phyloP scores from a whole-genome alignment of 2,797 vertebrate species.

The Vultur gryphus region DNA sequence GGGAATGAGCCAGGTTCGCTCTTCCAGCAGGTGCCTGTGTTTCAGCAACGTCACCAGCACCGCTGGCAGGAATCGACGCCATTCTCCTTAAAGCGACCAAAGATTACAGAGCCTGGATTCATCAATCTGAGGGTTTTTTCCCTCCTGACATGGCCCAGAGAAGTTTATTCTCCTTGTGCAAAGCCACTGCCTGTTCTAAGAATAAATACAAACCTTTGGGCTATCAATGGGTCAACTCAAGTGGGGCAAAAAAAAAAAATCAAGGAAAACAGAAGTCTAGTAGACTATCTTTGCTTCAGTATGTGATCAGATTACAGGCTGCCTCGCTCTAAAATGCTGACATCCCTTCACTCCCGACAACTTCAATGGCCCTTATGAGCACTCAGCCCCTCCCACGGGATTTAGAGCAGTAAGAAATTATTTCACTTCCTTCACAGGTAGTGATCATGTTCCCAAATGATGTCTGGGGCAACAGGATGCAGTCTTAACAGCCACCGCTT shows the following conservation, averaged over 20 bases:
- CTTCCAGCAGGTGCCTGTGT: neutral
- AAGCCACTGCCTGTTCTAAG: neutral
- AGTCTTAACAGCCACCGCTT: neutral
- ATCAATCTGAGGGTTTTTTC: neutral
- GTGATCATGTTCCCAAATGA: neutral
- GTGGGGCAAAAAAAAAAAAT: neutral
- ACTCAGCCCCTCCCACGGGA: fast-evolving
- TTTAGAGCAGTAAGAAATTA: neutral
- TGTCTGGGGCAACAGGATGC: fast-evolving
- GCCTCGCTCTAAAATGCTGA: neutral
- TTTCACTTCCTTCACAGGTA: neutral
- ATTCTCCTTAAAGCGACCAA: neutral
- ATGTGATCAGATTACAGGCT: neutral
- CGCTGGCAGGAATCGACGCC: neutral
- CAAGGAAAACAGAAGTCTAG: neutral
- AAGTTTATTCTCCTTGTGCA: neutral
- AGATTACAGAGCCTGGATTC: neutral
- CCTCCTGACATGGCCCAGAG: neutral
- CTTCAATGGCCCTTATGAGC: neutral
- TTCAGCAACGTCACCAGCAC: neutral
- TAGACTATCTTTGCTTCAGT: neutral
- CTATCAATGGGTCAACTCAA: neutral
- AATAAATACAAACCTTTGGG: neutral
- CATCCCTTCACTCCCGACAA: neutral
- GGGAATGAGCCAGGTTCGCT: neutral